Evolutionary conservation across 2,888 invertebrate genomes (phyloP), one percentile per base, ranked within the genome.

Genomic region (Tetropium fuscum): DNA sequence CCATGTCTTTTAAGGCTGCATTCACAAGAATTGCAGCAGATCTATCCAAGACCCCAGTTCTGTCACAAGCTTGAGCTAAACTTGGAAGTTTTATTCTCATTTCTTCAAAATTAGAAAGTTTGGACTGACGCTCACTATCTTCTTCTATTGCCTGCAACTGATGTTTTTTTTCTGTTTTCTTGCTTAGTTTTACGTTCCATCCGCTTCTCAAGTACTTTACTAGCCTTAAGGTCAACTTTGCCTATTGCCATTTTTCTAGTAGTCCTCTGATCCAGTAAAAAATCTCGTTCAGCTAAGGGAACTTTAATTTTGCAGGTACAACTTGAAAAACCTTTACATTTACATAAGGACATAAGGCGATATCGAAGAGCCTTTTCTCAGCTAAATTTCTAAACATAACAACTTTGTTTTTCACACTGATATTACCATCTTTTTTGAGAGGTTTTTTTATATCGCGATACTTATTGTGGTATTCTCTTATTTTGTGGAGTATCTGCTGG

Each of bases 141-240:
- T n/a, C n/a, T n/a, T n/a, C n/a, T n/a, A n/a, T n/a, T n/a, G n/a
- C n/a, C n/a, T n/a, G n/a, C n/a, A n/a, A n/a, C n/a, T n/a, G n/a
- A n/a, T n/a, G n/a, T 25, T 19, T 22, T 45, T 44, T 36, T 3
- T n/a, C 32, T 18, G 18, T 47, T 15, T 16, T 49, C 27, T 27
- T 7, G 8, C n/a, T 27, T 27, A 27, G 27, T n/a, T n/a, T 27
- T 27, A n/a, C 27, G 27, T 27, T 27, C 27, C n/a, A 27, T n/a
- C 27, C 27, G 7, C 27, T n/a, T 27, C n/a, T 27, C 2, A 27
- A 27, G 3, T 27, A 27, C n/a, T 27, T 27, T 27, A n/a, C 2
- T 27, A n/a, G 27, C 2, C n/a, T 27, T 27, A n/a, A 27, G 8
- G 27, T 27, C 2, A 7, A 3, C 27, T 27, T 27, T 27, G 7